Conservation (phyloP, 2,113 vertebrate genomes). For the Chitala chitala region DNA sequence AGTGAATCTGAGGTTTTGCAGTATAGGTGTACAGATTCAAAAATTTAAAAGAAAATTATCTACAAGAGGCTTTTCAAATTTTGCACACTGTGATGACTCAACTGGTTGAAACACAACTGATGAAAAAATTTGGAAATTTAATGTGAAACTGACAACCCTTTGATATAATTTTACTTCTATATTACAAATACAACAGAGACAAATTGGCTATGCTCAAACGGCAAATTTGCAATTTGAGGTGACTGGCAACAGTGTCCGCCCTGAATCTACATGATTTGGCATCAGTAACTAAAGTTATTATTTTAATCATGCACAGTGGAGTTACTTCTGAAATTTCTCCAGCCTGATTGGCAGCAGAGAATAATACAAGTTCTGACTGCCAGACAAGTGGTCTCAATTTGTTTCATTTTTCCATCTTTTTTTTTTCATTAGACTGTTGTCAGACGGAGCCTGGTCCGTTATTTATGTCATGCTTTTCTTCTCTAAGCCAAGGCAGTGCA, state of each 20-base stretch:
- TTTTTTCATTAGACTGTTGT: not conserved
- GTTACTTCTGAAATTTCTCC: not conserved
- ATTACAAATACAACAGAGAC: no score
- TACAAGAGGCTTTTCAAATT: no score
- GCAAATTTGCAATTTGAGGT: no score
- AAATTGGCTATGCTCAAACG: no score
- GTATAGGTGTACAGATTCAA: no score
- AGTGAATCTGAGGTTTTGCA: no score
- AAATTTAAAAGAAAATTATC: no score
- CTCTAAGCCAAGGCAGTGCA: not conserved
- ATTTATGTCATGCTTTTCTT: not conserved
- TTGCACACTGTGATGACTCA: no score
- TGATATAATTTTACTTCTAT: no score
- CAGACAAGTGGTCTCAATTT: slow-evolving; percentile 4
- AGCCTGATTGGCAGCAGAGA: not conserved
- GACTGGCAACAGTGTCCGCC: not conserved
- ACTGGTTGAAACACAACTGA: no score
- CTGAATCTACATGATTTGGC: not conserved
- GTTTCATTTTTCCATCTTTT: not conserved
- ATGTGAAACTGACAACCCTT: no score
- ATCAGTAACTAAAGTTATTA: not conserved
- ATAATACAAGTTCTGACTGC: not conserved
- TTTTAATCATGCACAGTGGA: slow-evolving; percentile 4
- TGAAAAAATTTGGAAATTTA: no score
- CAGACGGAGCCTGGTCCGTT: not conserved